Evolutionary conservation across 2,888 invertebrate genomes (phyloP).

Genomic region (Pterostichus niger): DNA sequence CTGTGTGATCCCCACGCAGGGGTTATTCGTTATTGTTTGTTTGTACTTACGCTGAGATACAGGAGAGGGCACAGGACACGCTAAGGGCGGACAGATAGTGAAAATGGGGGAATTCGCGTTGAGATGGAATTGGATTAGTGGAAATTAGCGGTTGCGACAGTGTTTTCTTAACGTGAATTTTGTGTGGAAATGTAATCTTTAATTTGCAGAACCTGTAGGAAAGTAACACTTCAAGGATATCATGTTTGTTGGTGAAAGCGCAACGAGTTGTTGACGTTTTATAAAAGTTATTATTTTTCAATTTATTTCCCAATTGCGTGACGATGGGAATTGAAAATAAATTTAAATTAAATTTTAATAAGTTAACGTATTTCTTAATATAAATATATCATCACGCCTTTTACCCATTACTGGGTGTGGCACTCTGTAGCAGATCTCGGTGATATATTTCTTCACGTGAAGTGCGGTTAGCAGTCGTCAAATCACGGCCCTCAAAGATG

Average conservation of each 20-base stretch:
- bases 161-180: slow-evolving; percentile 43
- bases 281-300: too few relatives aligned
- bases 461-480: too few relatives aligned
- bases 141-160: slow-evolving; percentile 35
- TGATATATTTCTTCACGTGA: too few relatives aligned
- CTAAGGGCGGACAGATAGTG: slow-evolving; percentile 7
- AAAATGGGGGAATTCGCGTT: slow-evolving; percentile 18
- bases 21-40: slow-evolving; percentile 45
- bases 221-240: background rate
- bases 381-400: too few relatives aligned
- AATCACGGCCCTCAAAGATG: too few relatives aligned
- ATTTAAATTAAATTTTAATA: too few relatives aligned
- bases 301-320: too few relatives aligned
- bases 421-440: too few relatives aligned
- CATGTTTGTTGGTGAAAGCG: background rate
- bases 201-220: slow-evolving; percentile 15
- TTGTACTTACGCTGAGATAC: slow-evolving; percentile 35
- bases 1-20: slow-evolving; percentile 30
- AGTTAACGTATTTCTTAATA: too few relatives aligned
- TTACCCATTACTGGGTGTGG: too few relatives aligned
- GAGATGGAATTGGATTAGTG: slow-evolving; percentile 47
- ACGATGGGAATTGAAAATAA: too few relatives aligned
- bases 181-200: slow-evolving; percentile 51
- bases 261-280: background rate
- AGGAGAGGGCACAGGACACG: slow-evolving; percentile 11